Evolutionary conservation across 2,797 vertebrate species (phyloP).

Genomic region (Hydrocynus forskahlii): DNA sequence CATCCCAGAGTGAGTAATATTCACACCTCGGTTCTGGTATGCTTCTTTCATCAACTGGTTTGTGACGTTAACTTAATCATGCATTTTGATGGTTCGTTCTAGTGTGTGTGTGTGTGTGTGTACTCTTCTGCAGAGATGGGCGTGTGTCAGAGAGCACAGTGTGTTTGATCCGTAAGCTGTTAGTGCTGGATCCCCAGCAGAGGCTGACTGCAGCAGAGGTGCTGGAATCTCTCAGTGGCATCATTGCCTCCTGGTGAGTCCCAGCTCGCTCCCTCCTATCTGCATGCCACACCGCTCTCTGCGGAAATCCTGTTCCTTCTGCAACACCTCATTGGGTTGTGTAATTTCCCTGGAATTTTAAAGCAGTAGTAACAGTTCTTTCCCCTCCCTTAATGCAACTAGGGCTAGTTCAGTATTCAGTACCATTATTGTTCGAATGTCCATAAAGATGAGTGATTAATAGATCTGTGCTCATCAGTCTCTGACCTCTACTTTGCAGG

Average conservation of each 20-base stretch:
- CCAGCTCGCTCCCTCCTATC: neutral
- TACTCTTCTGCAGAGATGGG: slow-evolving; percentile 82
- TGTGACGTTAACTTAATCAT: neutral
- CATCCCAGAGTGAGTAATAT: slow-evolving; percentile 92
- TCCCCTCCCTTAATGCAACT: neutral
- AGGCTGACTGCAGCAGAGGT: slow-evolving; percentile 93
- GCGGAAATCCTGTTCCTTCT: neutral
- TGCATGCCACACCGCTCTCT: neutral
- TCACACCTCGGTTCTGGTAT: neutral
- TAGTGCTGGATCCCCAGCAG: slow-evolving; percentile 96
- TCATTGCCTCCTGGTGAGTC: slow-evolving; percentile 93
- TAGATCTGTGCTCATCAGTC: neutral
- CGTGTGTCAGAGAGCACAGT: slow-evolving; percentile 97
- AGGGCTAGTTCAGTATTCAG: neutral
- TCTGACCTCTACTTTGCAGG: slow-evolving; percentile 71
- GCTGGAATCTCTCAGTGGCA: slow-evolving; percentile 92
- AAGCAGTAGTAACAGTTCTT: neutral
- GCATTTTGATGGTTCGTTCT: neutral
- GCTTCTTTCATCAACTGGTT: neutral
- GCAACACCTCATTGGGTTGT: neutral
- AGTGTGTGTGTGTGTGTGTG: neutral
- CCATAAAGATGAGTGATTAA: slow-evolving; percentile 7
- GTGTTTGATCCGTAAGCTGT: slow-evolving; percentile 95
- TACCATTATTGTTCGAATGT: slow-evolving; percentile 15
- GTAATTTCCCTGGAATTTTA: slow-evolving; percentile 19